Conservation (phyloP, 2,888 invertebrate genomes). For the Digitonthophagus gazella region DNA sequence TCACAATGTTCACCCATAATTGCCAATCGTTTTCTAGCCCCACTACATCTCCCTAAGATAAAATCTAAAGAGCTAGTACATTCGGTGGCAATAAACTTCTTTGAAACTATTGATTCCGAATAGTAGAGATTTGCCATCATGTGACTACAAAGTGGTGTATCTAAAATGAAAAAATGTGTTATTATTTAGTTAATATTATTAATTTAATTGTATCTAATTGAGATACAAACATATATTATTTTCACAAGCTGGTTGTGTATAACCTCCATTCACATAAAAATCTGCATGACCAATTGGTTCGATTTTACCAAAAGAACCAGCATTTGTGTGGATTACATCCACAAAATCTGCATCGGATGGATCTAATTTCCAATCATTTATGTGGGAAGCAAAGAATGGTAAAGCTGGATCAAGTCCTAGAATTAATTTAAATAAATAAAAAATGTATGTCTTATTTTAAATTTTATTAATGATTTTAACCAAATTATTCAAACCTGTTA, state of each 20-base stretch:
- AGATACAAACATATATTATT: slow-evolving; percentile 60
- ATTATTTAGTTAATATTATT: slow-evolving; percentile 14
- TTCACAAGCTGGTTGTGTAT: slow-evolving; percentile 70
- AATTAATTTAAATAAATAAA: too few species aligned
- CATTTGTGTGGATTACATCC: slow-evolving; percentile 88
- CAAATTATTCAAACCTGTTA: slow-evolving; percentile 47
- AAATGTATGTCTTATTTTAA: too few species aligned
- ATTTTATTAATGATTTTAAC: not conserved
- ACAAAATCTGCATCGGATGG: slow-evolving; percentile 80
- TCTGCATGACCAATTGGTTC: slow-evolving; percentile 61
- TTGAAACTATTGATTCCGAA: slow-evolving; percentile 60
- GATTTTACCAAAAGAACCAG: slow-evolving; percentile 59
- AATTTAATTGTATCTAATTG: not conserved
- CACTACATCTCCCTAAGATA: slow-evolving; percentile 55
- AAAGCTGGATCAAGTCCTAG: slow-evolving; percentile 63
- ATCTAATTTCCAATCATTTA: slow-evolving; percentile 62
- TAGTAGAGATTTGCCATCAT: slow-evolving; percentile 62
- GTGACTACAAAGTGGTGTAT: slow-evolving; percentile 62
- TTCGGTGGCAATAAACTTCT: slow-evolving; percentile 60
- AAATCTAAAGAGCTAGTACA: slow-evolving; percentile 59
- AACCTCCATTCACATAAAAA: slow-evolving; percentile 61
- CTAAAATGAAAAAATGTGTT: slow-evolving; percentile 47
- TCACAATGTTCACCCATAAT: slow-evolving; percentile 46
- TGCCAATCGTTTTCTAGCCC: slow-evolving; percentile 33
- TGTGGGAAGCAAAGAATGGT: slow-evolving; percentile 58